Conservation (phyloP, 2,113 vertebrate species). For the Mormoops blainvillei region DNA sequence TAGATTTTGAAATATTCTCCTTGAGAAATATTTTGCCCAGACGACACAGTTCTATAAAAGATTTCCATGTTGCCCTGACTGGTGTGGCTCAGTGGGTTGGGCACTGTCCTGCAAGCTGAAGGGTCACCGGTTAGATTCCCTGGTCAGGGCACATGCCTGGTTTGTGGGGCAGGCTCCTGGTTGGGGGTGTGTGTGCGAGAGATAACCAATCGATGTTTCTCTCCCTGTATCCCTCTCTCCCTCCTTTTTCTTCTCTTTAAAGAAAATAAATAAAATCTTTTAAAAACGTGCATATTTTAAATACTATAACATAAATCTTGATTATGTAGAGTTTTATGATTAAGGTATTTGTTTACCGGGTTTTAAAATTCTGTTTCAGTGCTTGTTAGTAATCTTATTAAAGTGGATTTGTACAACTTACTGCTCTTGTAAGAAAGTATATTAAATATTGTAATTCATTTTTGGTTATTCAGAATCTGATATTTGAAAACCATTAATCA, state of each 20-base stretch:
- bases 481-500: background rate
- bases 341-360: background rate
- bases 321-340: constrained; percentile 25
- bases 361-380: background rate
- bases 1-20: background rate
- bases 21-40: constrained; percentile 12
- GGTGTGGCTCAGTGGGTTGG: too few species aligned
- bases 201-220: too few species aligned
- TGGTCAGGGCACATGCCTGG: too few species aligned
- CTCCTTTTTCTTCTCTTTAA: too few species aligned
- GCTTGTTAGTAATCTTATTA: background rate
- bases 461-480: background rate
- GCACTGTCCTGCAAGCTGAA: too few species aligned
- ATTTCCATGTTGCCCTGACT: background rate
- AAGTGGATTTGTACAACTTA: background rate
- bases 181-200: too few species aligned
- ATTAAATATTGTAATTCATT: background rate
- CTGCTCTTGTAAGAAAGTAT: background rate
- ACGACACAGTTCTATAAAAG: constrained; percentile 7
- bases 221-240: too few species aligned
- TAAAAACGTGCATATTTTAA: background rate
- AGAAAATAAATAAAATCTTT: too few species aligned
- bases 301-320: background rate
- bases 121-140: too few species aligned
- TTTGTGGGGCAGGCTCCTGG: too few species aligned